Evolutionary conservation across 2,797 vertebrate genomes (phyloP), one percentile per base, ranked within the genome.

Genomic region (Pteropus rufus): DNA sequence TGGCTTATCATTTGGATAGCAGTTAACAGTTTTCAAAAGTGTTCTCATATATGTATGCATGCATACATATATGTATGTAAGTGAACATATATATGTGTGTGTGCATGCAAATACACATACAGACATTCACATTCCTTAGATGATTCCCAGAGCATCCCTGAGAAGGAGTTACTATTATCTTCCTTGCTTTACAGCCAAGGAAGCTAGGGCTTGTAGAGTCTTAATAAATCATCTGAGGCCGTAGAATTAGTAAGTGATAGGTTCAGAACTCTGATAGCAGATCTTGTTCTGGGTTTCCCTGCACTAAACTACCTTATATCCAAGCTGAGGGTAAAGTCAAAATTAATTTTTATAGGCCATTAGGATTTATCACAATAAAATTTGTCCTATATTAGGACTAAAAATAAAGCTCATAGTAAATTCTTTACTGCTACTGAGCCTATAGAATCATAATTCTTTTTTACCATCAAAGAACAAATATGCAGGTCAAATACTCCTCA

Each of bases 391-490:
- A n/a, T 46, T 58, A 44, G 75, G 58, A 95, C 89, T 85, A 93
- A 94, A 94, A 94, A 84, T 83, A 85, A 94, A 95, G 70, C 89
- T 80, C 19, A 0, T n/a, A 84, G 79, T 96, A 85, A 96, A 52
- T 80, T 94, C 64, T 94, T 96, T 73, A 79, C 70, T 97, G 77
- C 62, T 62, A 60, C 49, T 60, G 76, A 85, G 62, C 94, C 79
- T 95, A 87, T 46, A 88, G 62, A 93, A 92, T 84, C 67, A 58
- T 56, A 81, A 87, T 89, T 93, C 80, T 54, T 83, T 95, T 95
- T 88, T 88, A 83, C 60, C 83, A 90, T 85, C 93, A 97, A 94
- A 96, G 87, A 96, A 92, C 87, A 97, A 94, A 89, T 69, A 86
- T 9, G 72, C 76, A 90, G 94, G 96, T 96, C 94, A 96, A 81